Evolutionary conservation across 1,140 invertebrate species (phyloP).

Genomic region (Atta texana): DNA sequence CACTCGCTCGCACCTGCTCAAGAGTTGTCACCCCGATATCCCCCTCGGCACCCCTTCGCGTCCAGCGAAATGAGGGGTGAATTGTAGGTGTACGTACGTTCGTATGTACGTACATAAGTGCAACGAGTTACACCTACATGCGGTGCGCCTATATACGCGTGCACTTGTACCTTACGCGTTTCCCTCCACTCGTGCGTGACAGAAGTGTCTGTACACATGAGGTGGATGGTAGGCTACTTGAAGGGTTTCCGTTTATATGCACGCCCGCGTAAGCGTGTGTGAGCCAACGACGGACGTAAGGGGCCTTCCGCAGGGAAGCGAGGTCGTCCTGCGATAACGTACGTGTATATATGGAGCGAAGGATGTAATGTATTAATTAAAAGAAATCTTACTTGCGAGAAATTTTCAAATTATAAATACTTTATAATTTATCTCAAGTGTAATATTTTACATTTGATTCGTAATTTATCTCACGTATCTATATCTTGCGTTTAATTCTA

Average conservation of each 20-base stretch:
- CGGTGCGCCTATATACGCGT: slow-evolving; percentile 58
- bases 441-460: background rate
- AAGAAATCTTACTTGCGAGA: background rate
- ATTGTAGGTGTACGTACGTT: slow-evolving; percentile 75
- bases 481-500: background rate
- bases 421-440: background rate
- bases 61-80: slow-evolving; percentile 76
- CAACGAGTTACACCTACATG: slow-evolving; percentile 72
- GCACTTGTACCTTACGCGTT: slow-evolving; percentile 72
- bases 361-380: slow-evolving; percentile 39
- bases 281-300: slow-evolving; percentile 14
- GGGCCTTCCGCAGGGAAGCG: slow-evolving; percentile 31
- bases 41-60: slow-evolving; percentile 66
- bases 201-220: slow-evolving; percentile 69
- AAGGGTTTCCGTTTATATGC: slow-evolving; percentile 82
- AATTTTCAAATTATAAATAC: background rate
- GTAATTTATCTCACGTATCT: background rate
- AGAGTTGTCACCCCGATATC: slow-evolving; percentile 68
- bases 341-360: background rate
- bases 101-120: slow-evolving; percentile 65
- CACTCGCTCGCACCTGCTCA: slow-evolving; percentile 83
- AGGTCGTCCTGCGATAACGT: slow-evolving; percentile 49
- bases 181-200: slow-evolving; percentile 77
- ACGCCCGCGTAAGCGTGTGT: slow-evolving; percentile 46
- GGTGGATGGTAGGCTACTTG: slow-evolving; percentile 79